These are phyloP conservation scores for Polydrusus tereticollis DNA, from an alignment of 2,888 invertebrate species.

Conservation along the genomic window DNA sequence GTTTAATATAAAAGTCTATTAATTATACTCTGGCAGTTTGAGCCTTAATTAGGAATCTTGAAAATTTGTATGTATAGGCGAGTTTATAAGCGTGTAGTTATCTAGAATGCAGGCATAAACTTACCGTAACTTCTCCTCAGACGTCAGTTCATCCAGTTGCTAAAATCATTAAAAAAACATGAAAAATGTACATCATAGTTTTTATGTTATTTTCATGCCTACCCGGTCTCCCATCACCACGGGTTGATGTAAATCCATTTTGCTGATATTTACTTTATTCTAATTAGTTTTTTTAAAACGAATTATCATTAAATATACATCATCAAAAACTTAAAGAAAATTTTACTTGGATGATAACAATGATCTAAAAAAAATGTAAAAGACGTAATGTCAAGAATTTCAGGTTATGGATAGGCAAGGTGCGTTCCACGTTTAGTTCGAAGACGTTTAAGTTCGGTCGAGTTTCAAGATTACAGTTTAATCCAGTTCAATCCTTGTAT, in stretches of 20 bases:
- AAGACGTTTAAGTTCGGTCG: too few relatives aligned
- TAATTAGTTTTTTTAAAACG: background rate
- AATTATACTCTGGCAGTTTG: too few relatives aligned
- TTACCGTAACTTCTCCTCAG: constrained; percentile 83
- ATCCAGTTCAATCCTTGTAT: too few relatives aligned
- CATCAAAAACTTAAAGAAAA: constrained; percentile 1
- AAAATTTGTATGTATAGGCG: too few relatives aligned
- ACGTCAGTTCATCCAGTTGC: constrained; percentile 81
- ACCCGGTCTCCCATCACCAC: constrained; percentile 70
- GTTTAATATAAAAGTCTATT: too few relatives aligned
- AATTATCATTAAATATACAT: constrained; percentile 17
- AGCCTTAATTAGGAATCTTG: too few relatives aligned
- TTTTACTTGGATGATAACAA: background rate
- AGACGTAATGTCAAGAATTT: constrained; percentile 20
- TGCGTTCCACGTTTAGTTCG: background rate
- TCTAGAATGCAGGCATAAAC: background rate
- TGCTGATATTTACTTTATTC: constrained; percentile 7
- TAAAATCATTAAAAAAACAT: constrained; percentile 66
- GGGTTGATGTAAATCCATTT: constrained; percentile 69
- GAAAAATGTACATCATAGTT: background rate
- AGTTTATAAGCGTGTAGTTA: background rate
- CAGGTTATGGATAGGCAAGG: background rate
- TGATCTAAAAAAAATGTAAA: background rate
- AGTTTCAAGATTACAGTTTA: too few relatives aligned
- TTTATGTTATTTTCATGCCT: constrained; percentile 48